Evolutionary conservation across 2,797 vertebrate species (phyloP), one percentile per base, ranked within the genome.

Genomic region (Melanotaenia parkinsoni): DNA sequence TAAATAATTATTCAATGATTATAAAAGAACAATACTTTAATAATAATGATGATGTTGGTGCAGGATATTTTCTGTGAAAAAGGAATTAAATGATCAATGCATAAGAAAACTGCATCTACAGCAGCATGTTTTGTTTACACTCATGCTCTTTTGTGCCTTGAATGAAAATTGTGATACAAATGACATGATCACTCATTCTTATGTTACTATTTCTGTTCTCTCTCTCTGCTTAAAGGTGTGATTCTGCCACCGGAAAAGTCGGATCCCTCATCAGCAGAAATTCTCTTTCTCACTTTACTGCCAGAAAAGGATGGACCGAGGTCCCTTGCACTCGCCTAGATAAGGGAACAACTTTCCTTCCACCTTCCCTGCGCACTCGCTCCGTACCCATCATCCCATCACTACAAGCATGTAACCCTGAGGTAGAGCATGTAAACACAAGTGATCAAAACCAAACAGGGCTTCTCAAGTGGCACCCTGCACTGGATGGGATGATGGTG

Each of bases 351-450:
- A 33, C 70, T 76, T 89, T 90, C 76, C 76, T 79, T 10, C 89
- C 92, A 2, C 79, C 91, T 3, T 88, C 87, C 26, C 72, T 88
- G 68, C 93, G 89, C 66, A 85, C 93, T 50, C 89, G 87, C 35
- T 95, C 94, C 1, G 94, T 96, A 61, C 94, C 95, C 80, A 95
- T 96, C 88, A 96, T 96, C 79, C 94, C 94, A 14, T 95, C 94
- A 1, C 92, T 96, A 64, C 95, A 95, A 87, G 92, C 92, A n/a
- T 73, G 81, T 3, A 90, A 92, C 81, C 85, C 75, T 0, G 84
- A 89, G 66, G 70, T 68, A 0, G 69, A 60, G 11, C 81, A 63
- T 1, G 58, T 20, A 22, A 76, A 82, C 22, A 13, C 2, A 9
- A 74, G 64, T 10, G 74, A 75, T 57, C 67, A 3, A 8, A 83